Evolutionary conservation across 1,140 invertebrate genomes (phyloP).

Genomic region (Hylaeus volcanicus): DNA sequence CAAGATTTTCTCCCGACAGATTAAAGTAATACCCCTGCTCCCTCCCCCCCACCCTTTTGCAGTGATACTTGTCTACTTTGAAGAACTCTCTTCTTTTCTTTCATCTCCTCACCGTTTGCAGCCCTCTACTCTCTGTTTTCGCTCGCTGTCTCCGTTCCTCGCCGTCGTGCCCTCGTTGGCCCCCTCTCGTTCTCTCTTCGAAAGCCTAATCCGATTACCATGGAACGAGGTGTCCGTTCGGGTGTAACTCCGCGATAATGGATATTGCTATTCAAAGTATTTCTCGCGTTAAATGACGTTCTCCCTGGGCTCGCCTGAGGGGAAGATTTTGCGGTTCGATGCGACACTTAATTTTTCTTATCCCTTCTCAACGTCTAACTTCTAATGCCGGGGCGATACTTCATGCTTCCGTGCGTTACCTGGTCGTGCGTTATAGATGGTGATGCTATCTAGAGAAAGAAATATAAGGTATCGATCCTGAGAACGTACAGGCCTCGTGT

Average conservation of each 20-base stretch:
- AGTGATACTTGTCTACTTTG: conserved; percentile 38
- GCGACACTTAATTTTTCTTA: conserved; percentile 38
- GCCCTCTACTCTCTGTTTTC: background rate
- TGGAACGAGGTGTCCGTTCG: conserved; percentile 64
- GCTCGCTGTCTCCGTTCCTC: background rate
- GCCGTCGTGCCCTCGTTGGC: background rate
- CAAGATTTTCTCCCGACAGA: conserved; percentile 55
- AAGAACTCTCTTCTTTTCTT: conserved; percentile 45
- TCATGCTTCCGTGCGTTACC: background rate
- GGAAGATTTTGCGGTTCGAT: conserved; percentile 45
- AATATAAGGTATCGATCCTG: too few relatives aligned
- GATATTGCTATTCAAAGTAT: conserved; percentile 66
- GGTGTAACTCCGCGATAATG: conserved; percentile 67
- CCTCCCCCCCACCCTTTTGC: background rate
- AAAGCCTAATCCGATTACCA: conserved; percentile 66
- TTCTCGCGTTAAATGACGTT: conserved; percentile 62
- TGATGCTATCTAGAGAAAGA: too few relatives aligned
- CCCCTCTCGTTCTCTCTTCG: conserved; percentile 30
- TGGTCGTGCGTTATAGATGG: background rate
- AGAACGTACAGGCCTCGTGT: too few relatives aligned
- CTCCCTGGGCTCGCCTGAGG: background rate
- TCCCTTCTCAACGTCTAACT: background rate
- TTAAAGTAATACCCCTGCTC: conserved; percentile 44
- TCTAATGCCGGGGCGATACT: background rate
- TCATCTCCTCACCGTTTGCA: conserved; percentile 14